Evolutionary conservation across 2,797 vertebrate genomes (phyloP).

Genomic region (Halcyon chelicuti): DNA sequence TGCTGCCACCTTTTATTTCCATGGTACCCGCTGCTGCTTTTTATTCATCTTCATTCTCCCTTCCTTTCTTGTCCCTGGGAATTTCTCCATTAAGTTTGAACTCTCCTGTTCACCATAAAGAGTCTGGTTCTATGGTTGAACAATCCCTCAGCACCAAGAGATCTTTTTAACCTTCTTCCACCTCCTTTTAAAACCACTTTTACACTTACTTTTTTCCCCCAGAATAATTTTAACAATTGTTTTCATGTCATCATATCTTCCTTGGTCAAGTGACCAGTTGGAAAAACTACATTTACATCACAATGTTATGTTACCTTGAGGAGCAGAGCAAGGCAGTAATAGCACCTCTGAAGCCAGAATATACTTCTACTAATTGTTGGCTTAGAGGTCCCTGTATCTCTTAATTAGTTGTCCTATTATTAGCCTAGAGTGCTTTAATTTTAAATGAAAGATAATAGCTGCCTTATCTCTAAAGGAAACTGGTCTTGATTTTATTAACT

Average conservation of each 20-base stretch:
- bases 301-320: conserved; percentile 60
- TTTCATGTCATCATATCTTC: conserved; percentile 72
- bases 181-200: conserved; percentile 62
- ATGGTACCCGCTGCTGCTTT: background rate
- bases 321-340: conserved; percentile 72
- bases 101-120: conserved; percentile 66
- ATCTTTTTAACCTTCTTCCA: conserved; percentile 57
- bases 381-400: conserved; percentile 64
- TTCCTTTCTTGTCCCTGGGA: conserved; percentile 32
- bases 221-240: conserved; percentile 61
- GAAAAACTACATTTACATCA: conserved; percentile 67
- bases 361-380: conserved; percentile 45
- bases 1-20: conserved; percentile 49
- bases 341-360: conserved; percentile 58
- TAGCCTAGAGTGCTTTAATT: conserved; percentile 72
- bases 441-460: conserved; percentile 75
- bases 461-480: conserved; percentile 78
- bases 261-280: conserved; percentile 62
- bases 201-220: conserved; percentile 39
- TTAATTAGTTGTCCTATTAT: conserved; percentile 62
- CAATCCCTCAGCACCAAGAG: conserved; percentile 35
- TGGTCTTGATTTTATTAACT: conserved; percentile 80
- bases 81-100: conserved; percentile 55
- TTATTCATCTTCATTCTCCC: conserved; percentile 41
- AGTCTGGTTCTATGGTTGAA: conserved; percentile 62